phyloP scores from a whole-genome alignment of 2,888 invertebrate genomes.

The Rhagonycha lutea region DNA sequence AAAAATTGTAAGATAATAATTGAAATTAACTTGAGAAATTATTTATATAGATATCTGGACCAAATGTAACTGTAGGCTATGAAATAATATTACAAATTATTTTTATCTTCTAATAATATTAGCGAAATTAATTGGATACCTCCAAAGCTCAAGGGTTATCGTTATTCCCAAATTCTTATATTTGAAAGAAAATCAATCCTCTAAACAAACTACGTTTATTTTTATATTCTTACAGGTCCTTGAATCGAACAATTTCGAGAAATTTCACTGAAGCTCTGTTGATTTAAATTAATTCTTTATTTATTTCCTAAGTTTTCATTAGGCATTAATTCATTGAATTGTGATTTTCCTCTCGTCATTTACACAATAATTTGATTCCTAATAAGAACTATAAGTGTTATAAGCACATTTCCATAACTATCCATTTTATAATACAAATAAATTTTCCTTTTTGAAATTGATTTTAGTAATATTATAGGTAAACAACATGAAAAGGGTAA shows the following conservation, averaged over 20 bases:
- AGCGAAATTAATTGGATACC: slow-evolving; percentile 56
- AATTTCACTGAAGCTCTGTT: slow-evolving; percentile 54
- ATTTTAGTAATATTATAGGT: too few relatives aligned
- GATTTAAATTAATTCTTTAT: slow-evolving; percentile 48
- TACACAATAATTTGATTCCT: neutral
- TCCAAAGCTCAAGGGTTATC: slow-evolving; percentile 49
- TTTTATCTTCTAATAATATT: slow-evolving; percentile 58
- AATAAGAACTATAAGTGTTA: neutral
- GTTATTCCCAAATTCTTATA: slow-evolving; percentile 1
- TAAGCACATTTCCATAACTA: too few relatives aligned
- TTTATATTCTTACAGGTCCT: slow-evolving; percentile 47
- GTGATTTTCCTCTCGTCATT: slow-evolving; percentile 57
- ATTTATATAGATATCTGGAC: slow-evolving; percentile 28
- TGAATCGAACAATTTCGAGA: slow-evolving; percentile 59
- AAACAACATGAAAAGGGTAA: too few relatives aligned
- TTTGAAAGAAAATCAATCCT: neutral
- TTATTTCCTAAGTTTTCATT: slow-evolving; percentile 51
- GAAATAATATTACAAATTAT: slow-evolving; percentile 56
- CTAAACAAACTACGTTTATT: neutral
- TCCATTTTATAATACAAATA: neutral
- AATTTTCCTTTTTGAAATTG: too few relatives aligned
- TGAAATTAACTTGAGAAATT: slow-evolving; percentile 40
- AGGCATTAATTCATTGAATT: slow-evolving; percentile 63
- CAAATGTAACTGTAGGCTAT: slow-evolving; percentile 49
- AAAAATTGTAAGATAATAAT: too few relatives aligned